These are phyloP conservation scores for Anoncus sp. DNA, from an alignment of 2,888 invertebrate genomes.

Conservation along the genomic window DNA sequence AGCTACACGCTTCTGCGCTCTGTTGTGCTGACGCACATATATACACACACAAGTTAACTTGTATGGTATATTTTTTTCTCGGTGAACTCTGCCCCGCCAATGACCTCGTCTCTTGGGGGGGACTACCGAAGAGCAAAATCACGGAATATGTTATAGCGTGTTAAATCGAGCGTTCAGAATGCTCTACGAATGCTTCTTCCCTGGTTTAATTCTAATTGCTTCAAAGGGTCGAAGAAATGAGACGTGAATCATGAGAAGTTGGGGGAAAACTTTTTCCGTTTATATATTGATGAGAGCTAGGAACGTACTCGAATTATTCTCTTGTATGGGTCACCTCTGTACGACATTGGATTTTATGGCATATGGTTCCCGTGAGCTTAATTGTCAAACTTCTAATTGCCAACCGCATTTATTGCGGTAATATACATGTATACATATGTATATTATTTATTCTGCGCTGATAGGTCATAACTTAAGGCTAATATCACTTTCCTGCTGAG, in stretches of 20 bases:
- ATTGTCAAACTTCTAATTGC: conserved; percentile 53
- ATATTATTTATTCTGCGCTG: conserved; percentile 38
- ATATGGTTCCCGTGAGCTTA: conserved; percentile 33
- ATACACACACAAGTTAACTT: neutral
- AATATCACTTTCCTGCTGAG: conserved; percentile 51
- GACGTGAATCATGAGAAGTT: neutral
- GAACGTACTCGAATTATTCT: conserved; percentile 6
- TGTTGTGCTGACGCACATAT: conserved; percentile 7
- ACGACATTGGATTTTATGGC: conserved; percentile 17
- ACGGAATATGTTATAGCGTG: neutral
- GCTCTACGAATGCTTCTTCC: neutral
- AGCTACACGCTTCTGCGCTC: conserved; percentile 1
- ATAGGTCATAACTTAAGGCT: conserved; percentile 37
- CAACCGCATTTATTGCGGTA: conserved; percentile 27
- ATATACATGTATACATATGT: neutral
- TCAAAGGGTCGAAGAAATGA: conserved; percentile 13
- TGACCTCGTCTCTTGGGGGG: conserved; percentile 1
- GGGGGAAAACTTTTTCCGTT: conserved; percentile 10
- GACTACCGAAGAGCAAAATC: conserved; percentile 9
- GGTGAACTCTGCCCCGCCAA: neutral
- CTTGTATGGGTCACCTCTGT: neutral
- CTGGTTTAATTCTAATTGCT: neutral
- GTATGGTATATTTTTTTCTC: conserved; percentile 9
- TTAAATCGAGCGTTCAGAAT: conserved; percentile 20
- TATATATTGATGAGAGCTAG: conserved; percentile 12